Evolutionary conservation across 2,888 invertebrate species (phyloP).

Genomic region (Drosophila dives): DNA sequence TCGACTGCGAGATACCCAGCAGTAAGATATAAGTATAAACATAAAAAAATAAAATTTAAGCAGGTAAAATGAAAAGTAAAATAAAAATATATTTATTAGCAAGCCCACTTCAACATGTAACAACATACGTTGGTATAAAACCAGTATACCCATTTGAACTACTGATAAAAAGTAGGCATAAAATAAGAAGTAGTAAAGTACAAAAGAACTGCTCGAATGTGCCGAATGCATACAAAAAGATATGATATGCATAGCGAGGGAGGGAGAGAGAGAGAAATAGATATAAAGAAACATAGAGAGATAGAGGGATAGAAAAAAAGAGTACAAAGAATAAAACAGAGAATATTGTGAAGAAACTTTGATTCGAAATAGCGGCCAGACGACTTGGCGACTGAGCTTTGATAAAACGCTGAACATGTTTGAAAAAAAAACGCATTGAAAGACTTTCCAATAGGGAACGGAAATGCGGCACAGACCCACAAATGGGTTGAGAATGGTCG

Average conservation of each 20-base stretch:
- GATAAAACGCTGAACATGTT: slow-evolving; percentile 60
- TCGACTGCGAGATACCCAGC: not conserved
- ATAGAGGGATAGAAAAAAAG: slow-evolving; percentile 4
- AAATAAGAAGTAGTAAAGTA: slow-evolving; percentile 22
- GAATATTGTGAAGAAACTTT: slow-evolving; percentile 53
- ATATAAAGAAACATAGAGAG: not conserved
- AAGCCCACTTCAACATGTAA: not conserved
- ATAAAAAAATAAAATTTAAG: too few relatives aligned
- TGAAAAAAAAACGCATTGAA: slow-evolving; percentile 51
- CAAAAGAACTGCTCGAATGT: slow-evolving; percentile 63
- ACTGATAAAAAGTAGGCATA: not conserved
- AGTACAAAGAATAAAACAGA: slow-evolving; percentile 31
- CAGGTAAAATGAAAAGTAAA: not conserved
- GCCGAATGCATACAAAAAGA: slow-evolving; percentile 72
- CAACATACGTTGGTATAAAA: not conserved
- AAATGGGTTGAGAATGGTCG: slow-evolving; percentile 22
- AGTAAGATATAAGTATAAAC: not conserved
- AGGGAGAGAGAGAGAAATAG: not conserved
- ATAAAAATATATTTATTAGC: not conserved
- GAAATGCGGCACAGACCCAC: slow-evolving; percentile 70
- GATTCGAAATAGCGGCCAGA: slow-evolving; percentile 57
- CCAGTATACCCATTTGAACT: not conserved
- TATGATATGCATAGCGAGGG: slow-evolving; percentile 55
- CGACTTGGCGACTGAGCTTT: slow-evolving; percentile 60
- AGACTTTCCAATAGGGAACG: slow-evolving; percentile 68